These are phyloP conservation scores for Picus viridis DNA, from an alignment of 2,797 vertebrate genomes.

Conservation along the genomic window DNA sequence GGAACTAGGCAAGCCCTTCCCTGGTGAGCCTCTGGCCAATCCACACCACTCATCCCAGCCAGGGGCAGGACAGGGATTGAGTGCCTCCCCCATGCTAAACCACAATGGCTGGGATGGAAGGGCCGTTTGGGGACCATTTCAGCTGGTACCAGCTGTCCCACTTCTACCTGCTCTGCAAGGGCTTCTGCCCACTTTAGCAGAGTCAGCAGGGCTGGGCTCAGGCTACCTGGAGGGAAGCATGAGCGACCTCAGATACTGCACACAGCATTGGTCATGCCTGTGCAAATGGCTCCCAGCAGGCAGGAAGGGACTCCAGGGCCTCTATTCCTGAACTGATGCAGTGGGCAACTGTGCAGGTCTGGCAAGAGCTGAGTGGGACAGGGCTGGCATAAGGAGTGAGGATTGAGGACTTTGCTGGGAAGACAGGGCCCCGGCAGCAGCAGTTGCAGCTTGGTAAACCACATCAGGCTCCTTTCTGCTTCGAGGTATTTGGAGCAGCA, in stretches of 20 bases:
- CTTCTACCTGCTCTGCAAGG: neutral
- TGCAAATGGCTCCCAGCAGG: neutral
- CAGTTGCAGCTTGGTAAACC: neutral
- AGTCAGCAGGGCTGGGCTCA: neutral
- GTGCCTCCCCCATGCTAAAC: neutral
- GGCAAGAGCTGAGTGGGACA: accelerated
- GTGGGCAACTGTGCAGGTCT: too few species aligned
- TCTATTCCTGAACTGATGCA: accelerated
- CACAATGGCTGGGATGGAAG: neutral
- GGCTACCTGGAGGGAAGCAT: neutral
- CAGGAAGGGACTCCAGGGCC: neutral
- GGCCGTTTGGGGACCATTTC: neutral
- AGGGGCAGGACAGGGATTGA: neutral
- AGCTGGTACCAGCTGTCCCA: accelerated
- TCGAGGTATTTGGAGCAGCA: neutral
- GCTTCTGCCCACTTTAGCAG: neutral
- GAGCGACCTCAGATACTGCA: neutral
- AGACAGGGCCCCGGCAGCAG: neutral
- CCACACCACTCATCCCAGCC: neutral
- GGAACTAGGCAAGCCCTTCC: neutral
- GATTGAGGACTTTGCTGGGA: neutral
- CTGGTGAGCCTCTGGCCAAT: neutral
- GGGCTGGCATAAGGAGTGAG: neutral
- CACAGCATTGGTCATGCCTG: accelerated
- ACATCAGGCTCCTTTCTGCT: neutral